Evolutionary conservation across 2,888 invertebrate genomes (phyloP), one percentile per base, ranked within the genome.

Genomic region (Amiota mariae): DNA sequence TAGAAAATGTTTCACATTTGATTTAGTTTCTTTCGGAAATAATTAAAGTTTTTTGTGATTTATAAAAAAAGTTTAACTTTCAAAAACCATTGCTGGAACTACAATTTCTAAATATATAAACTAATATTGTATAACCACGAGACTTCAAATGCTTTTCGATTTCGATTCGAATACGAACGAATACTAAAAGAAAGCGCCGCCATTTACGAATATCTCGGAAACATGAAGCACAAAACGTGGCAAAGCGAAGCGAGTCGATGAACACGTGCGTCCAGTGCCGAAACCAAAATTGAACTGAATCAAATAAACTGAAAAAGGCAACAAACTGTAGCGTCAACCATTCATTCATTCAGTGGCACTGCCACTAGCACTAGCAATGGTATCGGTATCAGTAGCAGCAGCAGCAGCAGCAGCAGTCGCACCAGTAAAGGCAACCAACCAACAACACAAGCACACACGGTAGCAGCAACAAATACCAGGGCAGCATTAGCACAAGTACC

Each of bases 251-350:
- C 36, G 63, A 24, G 47, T 2, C 24, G 24, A 63, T 18, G 74
- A 78, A 79, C 76, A 84, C 83, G 86, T 84, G 85, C 81, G 80
- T 81, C 79, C 86, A 78, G 73, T 80, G 74, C 85, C 81, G 80
- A 78, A 79, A 84, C 85, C 73, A 73, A 82, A 80, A 81, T 76
- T 78, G 79, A 84, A 84, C 86, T 84, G 86, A 85, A 81, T 71
- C 73, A 70, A 66, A 66, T 15, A 20, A 63, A 36, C 63, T 24
- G 36, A 24, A n/a, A 63, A 63, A 13, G 63, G 36, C 57, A 13
- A 15, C n/a, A 9, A 57, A 10, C 66, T 46, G 47, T n/a, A 24
- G 10, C 70, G 59, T 59, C 73, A 67, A 36, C 73, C 72, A 49
- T 72, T 75, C 71, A 59, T 73, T 36, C 36, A 36, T 36, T 36